Conservation (phyloP, 1,140 invertebrate species). For the Platyura marginata region DNA sequence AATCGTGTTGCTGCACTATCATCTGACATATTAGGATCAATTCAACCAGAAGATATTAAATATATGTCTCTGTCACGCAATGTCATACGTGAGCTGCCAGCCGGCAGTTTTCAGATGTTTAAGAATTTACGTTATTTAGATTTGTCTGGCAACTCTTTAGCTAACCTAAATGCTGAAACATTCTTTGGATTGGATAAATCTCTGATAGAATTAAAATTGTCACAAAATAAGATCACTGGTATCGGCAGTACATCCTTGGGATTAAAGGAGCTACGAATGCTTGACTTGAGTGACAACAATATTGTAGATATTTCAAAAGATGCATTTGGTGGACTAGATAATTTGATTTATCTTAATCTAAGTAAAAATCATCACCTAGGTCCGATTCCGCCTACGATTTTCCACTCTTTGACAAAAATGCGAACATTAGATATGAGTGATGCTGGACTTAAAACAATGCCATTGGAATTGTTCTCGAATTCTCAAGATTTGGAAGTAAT, state of each 20-base stretch:
- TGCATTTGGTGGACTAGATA: constrained; percentile 46
- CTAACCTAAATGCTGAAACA: constrained; percentile 46
- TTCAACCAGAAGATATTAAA: constrained; percentile 25
- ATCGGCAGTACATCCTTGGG: constrained; percentile 42
- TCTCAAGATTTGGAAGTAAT: constrained; percentile 41
- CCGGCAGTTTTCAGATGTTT: constrained; percentile 58
- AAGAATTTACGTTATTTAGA: constrained; percentile 54
- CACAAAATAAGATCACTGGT: constrained; percentile 53
- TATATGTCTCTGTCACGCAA: constrained; percentile 53
- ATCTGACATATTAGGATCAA: constrained; percentile 48
- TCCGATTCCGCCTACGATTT: constrained; percentile 32
- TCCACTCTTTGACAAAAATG: constrained; percentile 38
- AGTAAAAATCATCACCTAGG: constrained; percentile 53
- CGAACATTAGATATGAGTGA: constrained; percentile 51
- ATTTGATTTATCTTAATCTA: constrained; percentile 54
- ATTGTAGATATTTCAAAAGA: constrained; percentile 45
- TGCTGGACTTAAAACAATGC: constrained; percentile 47
- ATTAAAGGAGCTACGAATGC: constrained; percentile 39
- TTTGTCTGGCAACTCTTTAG: constrained; percentile 58
- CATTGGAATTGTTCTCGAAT: constrained; percentile 48
- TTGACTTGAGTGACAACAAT: constrained; percentile 65
- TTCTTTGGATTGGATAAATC: constrained; percentile 56
- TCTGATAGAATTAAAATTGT: constrained; percentile 50
- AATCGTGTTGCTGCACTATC: constrained; percentile 76
- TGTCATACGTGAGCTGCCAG: constrained; percentile 67